Conservation (phyloP, 2,888 invertebrate genomes). For the Muschampia plurimacula region DNA sequence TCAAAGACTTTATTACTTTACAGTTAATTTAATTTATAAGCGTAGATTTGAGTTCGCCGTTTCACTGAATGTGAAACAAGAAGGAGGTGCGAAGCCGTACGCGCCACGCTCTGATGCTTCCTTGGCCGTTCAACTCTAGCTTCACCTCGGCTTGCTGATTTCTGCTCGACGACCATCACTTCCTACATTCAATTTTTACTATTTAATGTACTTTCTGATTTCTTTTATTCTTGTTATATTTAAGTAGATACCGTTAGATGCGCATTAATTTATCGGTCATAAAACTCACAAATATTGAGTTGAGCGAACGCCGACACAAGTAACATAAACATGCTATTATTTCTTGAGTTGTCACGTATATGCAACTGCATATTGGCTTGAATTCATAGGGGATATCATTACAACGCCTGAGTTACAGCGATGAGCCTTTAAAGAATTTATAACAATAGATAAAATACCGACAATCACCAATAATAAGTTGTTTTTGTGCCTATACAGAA, state of each 20-base stretch:
- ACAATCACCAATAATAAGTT: slow-evolving; percentile 23
- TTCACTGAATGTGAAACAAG: slow-evolving; percentile 49
- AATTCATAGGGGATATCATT: no score
- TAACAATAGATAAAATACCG: background rate
- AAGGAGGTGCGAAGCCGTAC: slow-evolving; percentile 66
- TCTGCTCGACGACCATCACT: slow-evolving; percentile 72
- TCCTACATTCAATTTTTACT: slow-evolving; percentile 67
- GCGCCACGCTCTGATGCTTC: slow-evolving; percentile 70
- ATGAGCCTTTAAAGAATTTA: background rate
- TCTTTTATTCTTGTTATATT: slow-evolving; percentile 6
- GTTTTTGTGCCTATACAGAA: slow-evolving; percentile 20
- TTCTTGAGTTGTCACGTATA: no score
- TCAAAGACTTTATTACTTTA: background rate
- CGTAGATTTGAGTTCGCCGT: slow-evolving; percentile 40
- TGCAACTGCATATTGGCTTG: no score
- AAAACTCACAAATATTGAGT: no score
- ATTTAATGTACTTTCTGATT: slow-evolving; percentile 14
- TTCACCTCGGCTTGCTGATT: slow-evolving; percentile 69
- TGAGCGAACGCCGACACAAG: no score
- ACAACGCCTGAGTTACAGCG: no score
- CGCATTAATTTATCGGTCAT: no score
- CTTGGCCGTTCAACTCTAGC: slow-evolving; percentile 77
- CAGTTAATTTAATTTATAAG: slow-evolving; percentile 8
- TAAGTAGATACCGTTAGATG: no score
- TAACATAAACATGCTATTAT: no score